Evolutionary conservation across 2,888 invertebrate genomes (phyloP), one percentile per base, ranked within the genome.

Genomic region (Eupelmus urozonus): DNA sequence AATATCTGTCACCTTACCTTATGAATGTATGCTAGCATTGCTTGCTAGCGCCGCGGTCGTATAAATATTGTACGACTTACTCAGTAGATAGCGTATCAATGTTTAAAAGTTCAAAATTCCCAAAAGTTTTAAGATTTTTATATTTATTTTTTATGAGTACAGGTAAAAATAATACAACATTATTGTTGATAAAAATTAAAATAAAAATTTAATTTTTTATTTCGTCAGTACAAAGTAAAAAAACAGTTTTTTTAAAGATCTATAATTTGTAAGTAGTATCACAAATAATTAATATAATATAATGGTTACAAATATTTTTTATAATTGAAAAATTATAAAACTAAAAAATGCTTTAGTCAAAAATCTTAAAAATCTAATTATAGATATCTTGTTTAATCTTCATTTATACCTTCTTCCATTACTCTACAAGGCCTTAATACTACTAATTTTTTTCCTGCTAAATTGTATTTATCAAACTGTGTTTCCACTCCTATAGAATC

Each of bases 361-460:
- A 49, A 40, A 20, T 16, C 27, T 60, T 34, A 34, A 18, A 34
- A 29, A 53, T 53, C 0, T 27, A 66, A 9, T 27, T 51, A 51
- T 20, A 67, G 53, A 27, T 63, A 7, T 65, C 7, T 65, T 62
- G 20, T 13, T 42, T 29, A 71, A 51, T n/a, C 18, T 34, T 25
- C n/a, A 71, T n/a, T 49, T 13, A 23, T 34, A 45, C 59, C 65
- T 77, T 81, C 79, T 20, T 80, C 20, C 3, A 78, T 72, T 34
- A 86, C 63, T 4, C 40, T 75, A 3, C 78, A 51, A 23, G 76
- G 55, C 79, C 82, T 84, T 27, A 85, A 49, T 42, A 88, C 85
- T 51, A 88, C 84, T 16, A 89, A 81, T 23, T 82, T 83, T 4
- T 81, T 82, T 0, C 82, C 85, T 4, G 27, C 20, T 9, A 88